These are phyloP conservation scores for Brachypteracias leptosomus DNA, from an alignment of 2,113 vertebrate species.

Conservation along the genomic window DNA sequence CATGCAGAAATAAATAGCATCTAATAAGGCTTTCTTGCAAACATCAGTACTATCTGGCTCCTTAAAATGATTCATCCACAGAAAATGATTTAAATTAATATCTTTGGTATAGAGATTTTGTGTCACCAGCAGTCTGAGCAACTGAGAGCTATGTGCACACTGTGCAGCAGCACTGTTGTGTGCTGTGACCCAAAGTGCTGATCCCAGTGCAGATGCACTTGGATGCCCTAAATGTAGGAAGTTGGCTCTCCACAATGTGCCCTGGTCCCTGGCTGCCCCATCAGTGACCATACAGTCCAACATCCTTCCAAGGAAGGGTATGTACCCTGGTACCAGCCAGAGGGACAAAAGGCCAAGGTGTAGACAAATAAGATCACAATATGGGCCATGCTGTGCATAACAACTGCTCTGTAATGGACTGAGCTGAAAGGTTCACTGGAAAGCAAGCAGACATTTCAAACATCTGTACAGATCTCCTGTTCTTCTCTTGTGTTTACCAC, in stretches of 20 bases:
- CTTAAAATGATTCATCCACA: slow-evolving; percentile 5
- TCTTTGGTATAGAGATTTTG: neutral
- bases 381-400: neutral
- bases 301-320: neutral
- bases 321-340: neutral
- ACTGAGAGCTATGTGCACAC: neutral
- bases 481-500: neutral
- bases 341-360: neutral
- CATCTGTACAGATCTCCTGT: neutral
- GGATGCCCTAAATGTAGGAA: neutral
- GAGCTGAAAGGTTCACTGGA: neutral
- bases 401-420: neutral
- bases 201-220: fast-evolving
- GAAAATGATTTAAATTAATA: neutral
- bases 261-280: neutral
- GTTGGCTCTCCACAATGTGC: fast-evolving
- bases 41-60: slow-evolving; percentile 16
- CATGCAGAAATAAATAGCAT: slow-evolving; percentile 25
- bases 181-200: neutral
- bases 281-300: neutral
- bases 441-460: neutral
- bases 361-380: neutral
- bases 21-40: slow-evolving; percentile 17
- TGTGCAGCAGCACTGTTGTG: neutral
- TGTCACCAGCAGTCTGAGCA: neutral